phyloP scores from a whole-genome alignment of 2,888 invertebrate species.

The Nomada fabriciana region DNA sequence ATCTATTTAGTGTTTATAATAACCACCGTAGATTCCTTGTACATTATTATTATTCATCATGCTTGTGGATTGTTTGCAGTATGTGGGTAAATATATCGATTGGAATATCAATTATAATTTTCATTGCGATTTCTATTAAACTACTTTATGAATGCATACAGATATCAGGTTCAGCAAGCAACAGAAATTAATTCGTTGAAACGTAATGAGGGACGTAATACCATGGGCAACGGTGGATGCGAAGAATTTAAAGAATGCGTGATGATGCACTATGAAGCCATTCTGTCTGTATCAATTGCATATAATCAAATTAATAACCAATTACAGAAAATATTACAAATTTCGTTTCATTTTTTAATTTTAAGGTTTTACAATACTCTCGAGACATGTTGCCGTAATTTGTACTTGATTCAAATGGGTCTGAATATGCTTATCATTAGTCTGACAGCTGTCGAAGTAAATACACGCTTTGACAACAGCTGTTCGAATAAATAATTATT shows the following conservation, averaged over 20 bases:
- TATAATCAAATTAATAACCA: neutral
- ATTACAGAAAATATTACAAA: neutral
- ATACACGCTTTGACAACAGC: neutral
- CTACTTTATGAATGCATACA: neutral
- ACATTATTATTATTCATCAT: slow-evolving; percentile 29
- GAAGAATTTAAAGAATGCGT: slow-evolving; percentile 11
- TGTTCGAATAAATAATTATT: neutral
- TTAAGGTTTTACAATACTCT: slow-evolving; percentile 25
- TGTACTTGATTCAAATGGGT: slow-evolving; percentile 26
- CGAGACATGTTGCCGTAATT: neutral
- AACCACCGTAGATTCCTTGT: slow-evolving; percentile 34
- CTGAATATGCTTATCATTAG: slow-evolving; percentile 17
- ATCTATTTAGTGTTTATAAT: neutral
- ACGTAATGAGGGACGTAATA: neutral
- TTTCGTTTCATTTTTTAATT: neutral
- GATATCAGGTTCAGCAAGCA: slow-evolving; percentile 5
- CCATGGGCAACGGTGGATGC: neutral
- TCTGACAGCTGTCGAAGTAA: slow-evolving; percentile 27
- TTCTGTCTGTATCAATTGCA: slow-evolving; percentile 11
- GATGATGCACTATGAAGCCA: slow-evolving; percentile 13
- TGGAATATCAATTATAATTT: neutral
- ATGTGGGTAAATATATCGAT: slow-evolving; percentile 8
- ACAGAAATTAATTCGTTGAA: neutral
- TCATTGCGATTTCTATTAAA: too few relatives aligned
- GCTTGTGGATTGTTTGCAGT: slow-evolving; percentile 4